These are phyloP conservation scores for Xiphophorus hellerii DNA, from an alignment of 2,113 vertebrate species.

Conservation along the genomic window DNA sequence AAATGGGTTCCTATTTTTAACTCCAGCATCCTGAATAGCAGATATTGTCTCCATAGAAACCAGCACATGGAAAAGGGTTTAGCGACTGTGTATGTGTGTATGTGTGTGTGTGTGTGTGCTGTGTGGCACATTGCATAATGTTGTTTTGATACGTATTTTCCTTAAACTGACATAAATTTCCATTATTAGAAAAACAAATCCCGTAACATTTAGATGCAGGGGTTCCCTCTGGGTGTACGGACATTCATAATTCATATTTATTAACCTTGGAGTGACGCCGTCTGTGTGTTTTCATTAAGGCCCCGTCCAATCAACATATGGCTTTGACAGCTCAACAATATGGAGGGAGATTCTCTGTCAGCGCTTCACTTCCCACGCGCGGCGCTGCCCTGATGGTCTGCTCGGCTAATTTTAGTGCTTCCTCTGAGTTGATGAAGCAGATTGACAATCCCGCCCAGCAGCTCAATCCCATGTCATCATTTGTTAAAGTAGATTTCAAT, in stretches of 20 bases:
- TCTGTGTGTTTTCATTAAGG: not conserved
- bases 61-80: slow-evolving; percentile 27
- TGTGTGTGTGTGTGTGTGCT: not conserved
- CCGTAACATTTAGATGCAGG: not conserved
- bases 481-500: not conserved
- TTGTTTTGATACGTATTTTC: not conserved
- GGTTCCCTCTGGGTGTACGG: not conserved
- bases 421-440: not conserved
- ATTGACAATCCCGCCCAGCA: not conserved
- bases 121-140: not conserved
- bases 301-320: slow-evolving; percentile 29
- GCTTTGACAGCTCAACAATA: slow-evolving; percentile 39
- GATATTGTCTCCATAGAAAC: slow-evolving; percentile 78
- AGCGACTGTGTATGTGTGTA: not conserved
- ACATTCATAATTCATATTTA: slow-evolving; percentile 15
- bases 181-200: not conserved
- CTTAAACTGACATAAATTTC: not conserved
- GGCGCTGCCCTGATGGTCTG: not conserved
- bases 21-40: slow-evolving; percentile 73
- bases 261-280: slow-evolving; percentile 37
- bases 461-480: not conserved
- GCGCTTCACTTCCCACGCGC: slow-evolving; percentile 30
- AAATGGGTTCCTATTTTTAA: slow-evolving; percentile 76
- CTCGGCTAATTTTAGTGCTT: not conserved
- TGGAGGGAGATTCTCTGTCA: slow-evolving; percentile 26